Conservation (phyloP, 1,140 invertebrate species). For the Gerris buenoi region DNA sequence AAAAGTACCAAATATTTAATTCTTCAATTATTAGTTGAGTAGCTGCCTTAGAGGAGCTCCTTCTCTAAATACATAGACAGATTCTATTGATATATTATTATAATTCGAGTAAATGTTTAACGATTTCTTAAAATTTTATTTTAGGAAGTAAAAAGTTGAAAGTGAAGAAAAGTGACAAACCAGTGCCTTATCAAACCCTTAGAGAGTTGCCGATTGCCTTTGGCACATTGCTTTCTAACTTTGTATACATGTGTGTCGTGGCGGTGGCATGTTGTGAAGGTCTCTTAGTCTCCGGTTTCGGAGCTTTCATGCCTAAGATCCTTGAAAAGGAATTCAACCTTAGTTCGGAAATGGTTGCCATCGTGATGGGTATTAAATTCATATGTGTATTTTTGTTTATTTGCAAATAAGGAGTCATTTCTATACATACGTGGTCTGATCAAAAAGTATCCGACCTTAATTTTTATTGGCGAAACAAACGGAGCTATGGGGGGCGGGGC, state of each 20-base stretch:
- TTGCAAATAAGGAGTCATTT: too few relatives aligned
- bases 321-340: slow-evolving; percentile 73
- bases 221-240: slow-evolving; percentile 48
- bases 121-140: too few relatives aligned
- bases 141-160: background rate
- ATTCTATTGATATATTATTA: too few relatives aligned
- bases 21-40: too few relatives aligned
- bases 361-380: slow-evolving; percentile 48
- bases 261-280: slow-evolving; percentile 63
- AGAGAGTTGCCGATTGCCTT: slow-evolving; percentile 49
- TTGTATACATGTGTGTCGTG: slow-evolving; percentile 65
- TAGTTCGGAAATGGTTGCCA: slow-evolving; percentile 49
- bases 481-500: too few relatives aligned
- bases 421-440: too few relatives aligned
- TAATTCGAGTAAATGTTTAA: too few relatives aligned
- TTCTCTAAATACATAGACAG: too few relatives aligned
- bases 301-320: slow-evolving; percentile 66
- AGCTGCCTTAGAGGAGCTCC: too few relatives aligned
- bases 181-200: slow-evolving; percentile 41
- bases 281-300: slow-evolving; percentile 59
- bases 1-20: too few relatives aligned
- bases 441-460: too few relatives aligned
- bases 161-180: background rate
- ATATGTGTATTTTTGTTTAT: background rate
- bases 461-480: too few relatives aligned